A percentile compares a stretch with the other conserved stretches of the same genome.
phyloP scores from a whole-genome alignment of 2,797 vertebrate genomes.

The Myripristis murdjan region DNA sequence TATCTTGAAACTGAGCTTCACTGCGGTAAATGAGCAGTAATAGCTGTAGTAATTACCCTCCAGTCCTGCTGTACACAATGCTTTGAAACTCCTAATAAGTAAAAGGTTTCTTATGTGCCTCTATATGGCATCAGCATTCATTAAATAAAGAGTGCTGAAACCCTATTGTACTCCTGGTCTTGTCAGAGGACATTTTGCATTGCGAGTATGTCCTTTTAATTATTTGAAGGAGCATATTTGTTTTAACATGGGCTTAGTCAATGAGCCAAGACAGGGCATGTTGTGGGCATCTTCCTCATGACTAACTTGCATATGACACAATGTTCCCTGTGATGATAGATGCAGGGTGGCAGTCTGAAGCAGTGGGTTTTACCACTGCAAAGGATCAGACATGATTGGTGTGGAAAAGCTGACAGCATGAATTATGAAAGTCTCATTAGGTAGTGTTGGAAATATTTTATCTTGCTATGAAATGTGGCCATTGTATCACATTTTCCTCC shows the following conservation, averaged over 20 bases:
- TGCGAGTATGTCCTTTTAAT: constrained; percentile 79
- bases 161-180: constrained; percentile 58
- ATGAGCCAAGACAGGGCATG: constrained; percentile 81
- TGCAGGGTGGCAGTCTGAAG: constrained; percentile 83
- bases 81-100: constrained; percentile 60
- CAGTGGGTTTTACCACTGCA: constrained; percentile 75
- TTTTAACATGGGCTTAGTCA: constrained; percentile 83
- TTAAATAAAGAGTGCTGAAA: constrained; percentile 61
- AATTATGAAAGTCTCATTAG: constrained; percentile 85
- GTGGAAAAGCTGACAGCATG: constrained; percentile 83
- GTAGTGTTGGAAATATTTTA: constrained; percentile 78
- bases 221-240: constrained; percentile 79
- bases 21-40: neutral
- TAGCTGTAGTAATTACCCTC: constrained; percentile 20
- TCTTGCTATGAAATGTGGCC: constrained; percentile 71
- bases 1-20: too few relatives aligned
- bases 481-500: constrained; percentile 67
- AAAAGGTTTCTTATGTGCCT: constrained; percentile 52
- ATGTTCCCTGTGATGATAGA: constrained; percentile 78
- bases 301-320: constrained; percentile 81
- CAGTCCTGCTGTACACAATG: constrained; percentile 32
- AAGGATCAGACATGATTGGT: constrained; percentile 77
- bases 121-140: constrained; percentile 71
- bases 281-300: constrained; percentile 83
- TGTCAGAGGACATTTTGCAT: constrained; percentile 77